A percentile compares a stretch with the other conserved stretches of the same genome.
Conservation (phyloP, 2,113 vertebrate species). For the Lethenteron reissneri region DNA sequence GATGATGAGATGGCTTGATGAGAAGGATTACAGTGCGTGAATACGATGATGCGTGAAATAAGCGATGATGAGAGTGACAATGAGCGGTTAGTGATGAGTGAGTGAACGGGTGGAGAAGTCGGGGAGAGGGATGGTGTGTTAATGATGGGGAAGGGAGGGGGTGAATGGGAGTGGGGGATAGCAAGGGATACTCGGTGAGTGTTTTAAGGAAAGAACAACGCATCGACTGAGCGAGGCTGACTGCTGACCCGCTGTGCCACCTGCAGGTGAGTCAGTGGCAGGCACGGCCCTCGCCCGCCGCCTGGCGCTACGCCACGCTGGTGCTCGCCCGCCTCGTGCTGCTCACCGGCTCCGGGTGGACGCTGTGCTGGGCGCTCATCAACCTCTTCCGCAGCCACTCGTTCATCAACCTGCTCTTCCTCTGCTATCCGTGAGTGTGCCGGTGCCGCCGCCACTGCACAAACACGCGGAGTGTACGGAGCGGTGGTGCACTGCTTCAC, state of each 20-base stretch:
- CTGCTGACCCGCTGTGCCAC: no score
- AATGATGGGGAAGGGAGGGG: background rate
- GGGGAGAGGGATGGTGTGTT: background rate
- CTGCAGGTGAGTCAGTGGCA: no score
- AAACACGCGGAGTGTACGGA: no score
- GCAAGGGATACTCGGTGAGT: background rate
- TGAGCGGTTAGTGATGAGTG: background rate
- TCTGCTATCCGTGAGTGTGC: slow-evolving; percentile 86
- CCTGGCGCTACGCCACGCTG: slow-evolving; percentile 35
- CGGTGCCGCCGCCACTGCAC: no score
- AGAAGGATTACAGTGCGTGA: no score
- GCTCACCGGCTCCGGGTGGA: slow-evolving; percentile 78
- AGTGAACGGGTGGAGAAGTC: background rate
- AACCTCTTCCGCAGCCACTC: slow-evolving; percentile 83
- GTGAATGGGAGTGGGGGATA: background rate
- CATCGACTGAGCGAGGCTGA: background rate
- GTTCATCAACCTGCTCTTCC: slow-evolving; percentile 87
- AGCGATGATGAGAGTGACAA: background rate
- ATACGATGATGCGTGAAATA: no score
- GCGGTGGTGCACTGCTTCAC: no score
- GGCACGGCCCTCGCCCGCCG: no score
- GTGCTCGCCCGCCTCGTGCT: slow-evolving; percentile 52
- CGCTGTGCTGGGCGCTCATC: slow-evolving; percentile 85
- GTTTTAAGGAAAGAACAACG: background rate
- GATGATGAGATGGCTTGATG: no score